Conservation (phyloP, 2,888 invertebrate species). For the Bedellia somnulentella region DNA sequence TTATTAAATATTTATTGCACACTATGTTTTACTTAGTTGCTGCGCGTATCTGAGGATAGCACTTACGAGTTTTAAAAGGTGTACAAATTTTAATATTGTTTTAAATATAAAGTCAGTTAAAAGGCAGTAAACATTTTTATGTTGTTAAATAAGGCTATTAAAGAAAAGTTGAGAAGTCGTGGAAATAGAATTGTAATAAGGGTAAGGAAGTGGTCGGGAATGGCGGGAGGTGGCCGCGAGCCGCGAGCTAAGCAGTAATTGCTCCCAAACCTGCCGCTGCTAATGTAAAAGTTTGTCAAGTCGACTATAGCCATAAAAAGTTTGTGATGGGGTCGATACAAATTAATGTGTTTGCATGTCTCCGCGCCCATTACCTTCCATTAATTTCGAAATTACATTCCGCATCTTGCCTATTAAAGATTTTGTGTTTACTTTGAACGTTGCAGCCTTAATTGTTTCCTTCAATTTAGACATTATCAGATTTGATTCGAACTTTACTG, state of each 20-base stretch:
- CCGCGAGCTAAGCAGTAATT: slow-evolving; percentile 35
- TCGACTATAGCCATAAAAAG: slow-evolving; percentile 36
- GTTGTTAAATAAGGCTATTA: too few species aligned
- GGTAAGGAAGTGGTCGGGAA: too few species aligned
- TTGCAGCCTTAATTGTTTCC: too few species aligned
- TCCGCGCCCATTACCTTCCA: slow-evolving; percentile 22
- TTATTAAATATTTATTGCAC: slow-evolving; percentile 46
- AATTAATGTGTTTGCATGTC: slow-evolving; percentile 52
- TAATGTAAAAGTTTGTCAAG: slow-evolving; percentile 50
- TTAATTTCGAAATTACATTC: slow-evolving; percentile 8
- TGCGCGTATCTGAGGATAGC: too few species aligned
- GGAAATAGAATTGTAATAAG: slow-evolving; percentile 3
- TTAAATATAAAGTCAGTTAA: too few species aligned
- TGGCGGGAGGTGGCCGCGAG: slow-evolving; percentile 2
- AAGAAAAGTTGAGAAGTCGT: not conserved
- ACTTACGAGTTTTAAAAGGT: too few species aligned
- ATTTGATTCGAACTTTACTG: too few species aligned
- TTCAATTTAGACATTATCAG: too few species aligned
- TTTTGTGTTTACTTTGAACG: too few species aligned
- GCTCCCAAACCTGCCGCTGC: slow-evolving; percentile 25
- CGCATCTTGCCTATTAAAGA: too few species aligned
- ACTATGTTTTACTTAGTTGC: slow-evolving; percentile 39
- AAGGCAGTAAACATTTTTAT: too few species aligned
- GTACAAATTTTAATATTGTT: too few species aligned
- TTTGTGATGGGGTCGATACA: slow-evolving; percentile 41